Conservation (phyloP, 2,113 vertebrate species). For the Tonatia bakeri region DNA sequence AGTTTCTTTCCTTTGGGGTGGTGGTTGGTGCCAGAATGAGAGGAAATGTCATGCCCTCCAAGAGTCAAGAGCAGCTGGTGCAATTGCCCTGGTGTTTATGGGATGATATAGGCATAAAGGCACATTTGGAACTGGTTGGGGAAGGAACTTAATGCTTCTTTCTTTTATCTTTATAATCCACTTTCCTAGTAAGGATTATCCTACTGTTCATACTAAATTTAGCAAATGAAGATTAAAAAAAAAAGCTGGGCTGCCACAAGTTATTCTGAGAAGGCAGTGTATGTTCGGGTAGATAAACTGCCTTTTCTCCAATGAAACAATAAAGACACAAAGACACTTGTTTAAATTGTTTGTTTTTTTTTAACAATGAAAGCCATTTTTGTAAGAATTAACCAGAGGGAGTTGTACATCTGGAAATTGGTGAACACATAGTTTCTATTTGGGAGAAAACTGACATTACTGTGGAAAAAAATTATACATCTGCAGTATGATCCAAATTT, state of each 20-base stretch:
- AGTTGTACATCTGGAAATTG: conserved; percentile 75
- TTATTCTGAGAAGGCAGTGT: conserved; percentile 58
- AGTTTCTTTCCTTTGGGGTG: conserved; percentile 76
- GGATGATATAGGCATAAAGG: conserved; percentile 80
- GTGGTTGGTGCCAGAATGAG: conserved; percentile 76
- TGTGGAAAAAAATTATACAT: conserved; percentile 70
- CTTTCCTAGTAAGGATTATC: conserved; percentile 79
- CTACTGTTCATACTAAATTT: conserved; percentile 80
- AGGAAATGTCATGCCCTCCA: conserved; percentile 77
- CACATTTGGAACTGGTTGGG: conserved; percentile 81
- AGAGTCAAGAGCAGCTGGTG: conserved; percentile 82
- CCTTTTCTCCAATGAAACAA: conserved; percentile 74
- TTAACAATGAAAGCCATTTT: conserved; percentile 65
- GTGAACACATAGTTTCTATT: conserved; percentile 49
- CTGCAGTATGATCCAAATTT: conserved; percentile 65
- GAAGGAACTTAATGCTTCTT: conserved; percentile 79
- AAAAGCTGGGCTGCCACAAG: conserved; percentile 67
- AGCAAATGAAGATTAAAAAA: conserved; percentile 71
- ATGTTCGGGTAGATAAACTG: conserved; percentile 69
- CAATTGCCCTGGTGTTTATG: conserved; percentile 80
- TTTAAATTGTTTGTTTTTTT: conserved; percentile 57
- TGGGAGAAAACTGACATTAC: conserved; percentile 62
- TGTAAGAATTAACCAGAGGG: conserved; percentile 76
- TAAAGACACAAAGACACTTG: conserved; percentile 74
- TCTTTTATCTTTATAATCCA: conserved; percentile 82